Conservation (phyloP, 2,797 vertebrate genomes). For the Pempheris klunzingeri region DNA sequence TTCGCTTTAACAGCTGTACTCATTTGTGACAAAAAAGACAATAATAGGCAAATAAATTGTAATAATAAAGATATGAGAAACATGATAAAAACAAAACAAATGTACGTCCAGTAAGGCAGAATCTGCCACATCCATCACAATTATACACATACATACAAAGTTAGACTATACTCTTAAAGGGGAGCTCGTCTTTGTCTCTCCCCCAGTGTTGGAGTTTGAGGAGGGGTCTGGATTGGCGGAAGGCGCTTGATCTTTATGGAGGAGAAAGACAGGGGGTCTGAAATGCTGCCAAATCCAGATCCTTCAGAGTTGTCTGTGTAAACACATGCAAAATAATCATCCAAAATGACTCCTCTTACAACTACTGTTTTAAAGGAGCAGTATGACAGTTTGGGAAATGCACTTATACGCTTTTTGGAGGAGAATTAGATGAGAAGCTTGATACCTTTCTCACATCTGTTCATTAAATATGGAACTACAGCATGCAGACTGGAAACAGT, state of each 20-base stretch:
- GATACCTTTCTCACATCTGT: background rate
- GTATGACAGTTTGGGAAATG: conserved; percentile 18
- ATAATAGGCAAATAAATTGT: conserved; percentile 42
- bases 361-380: background rate
- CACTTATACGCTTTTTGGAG: background rate
- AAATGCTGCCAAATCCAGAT: conserved; percentile 90
- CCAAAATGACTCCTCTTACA: conserved; percentile 1
- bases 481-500: background rate
- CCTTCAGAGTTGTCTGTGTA: conserved; percentile 86
- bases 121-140: conserved; percentile 48
- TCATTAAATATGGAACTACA: background rate
- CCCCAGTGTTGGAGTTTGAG: conserved; percentile 10
- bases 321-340: conserved; percentile 71
- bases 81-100: conserved; percentile 43
- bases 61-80: conserved; percentile 40
- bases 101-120: conserved; percentile 35
- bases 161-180: conserved; percentile 50
- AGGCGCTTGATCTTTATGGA: conserved; percentile 73
- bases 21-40: conserved; percentile 34
- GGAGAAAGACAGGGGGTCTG: conserved; percentile 81
- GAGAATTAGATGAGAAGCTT: background rate
- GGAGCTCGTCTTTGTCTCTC: conserved; percentile 59
- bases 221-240: conserved; percentile 50
- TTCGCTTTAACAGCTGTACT: conserved; percentile 38
- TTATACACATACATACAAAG: conserved; percentile 56